Conservation (phyloP, 2,113 vertebrate genomes). For the Datnioides undecimradiatus region DNA sequence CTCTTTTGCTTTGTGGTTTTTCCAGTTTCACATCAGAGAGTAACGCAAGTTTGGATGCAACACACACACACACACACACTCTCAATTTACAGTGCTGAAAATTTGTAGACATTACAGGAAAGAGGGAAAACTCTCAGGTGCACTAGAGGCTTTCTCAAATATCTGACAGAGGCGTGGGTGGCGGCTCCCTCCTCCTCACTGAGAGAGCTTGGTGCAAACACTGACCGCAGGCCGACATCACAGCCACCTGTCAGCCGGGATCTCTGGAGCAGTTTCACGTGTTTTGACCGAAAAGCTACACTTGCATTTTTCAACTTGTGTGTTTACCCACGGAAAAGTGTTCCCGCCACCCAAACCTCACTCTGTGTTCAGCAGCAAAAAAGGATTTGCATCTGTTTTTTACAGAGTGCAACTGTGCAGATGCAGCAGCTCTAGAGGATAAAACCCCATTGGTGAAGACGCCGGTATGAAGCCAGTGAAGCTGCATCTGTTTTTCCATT, state of each 20-base stretch:
- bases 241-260: constrained; percentile 52
- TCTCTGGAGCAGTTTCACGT: constrained; percentile 22
- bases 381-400: not conserved
- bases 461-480: not conserved
- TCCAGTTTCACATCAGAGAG: not conserved
- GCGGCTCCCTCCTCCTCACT: not conserved
- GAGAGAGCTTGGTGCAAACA: constrained; percentile 41
- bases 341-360: not conserved
- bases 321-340: not conserved
- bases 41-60: constrained; percentile 13
- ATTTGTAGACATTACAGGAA: constrained; percentile 43
- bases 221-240: constrained; percentile 14
- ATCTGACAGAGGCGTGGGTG: constrained; percentile 11
- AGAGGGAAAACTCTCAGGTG: constrained; percentile 63
- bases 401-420: not conserved
- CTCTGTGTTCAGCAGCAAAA: not conserved
- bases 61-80: not conserved
- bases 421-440: not conserved
- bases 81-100: not conserved
- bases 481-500: not conserved
- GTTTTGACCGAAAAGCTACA: not conserved
- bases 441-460: not conserved
- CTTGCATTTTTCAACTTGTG: not conserved
- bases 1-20: not conserved
- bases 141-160: constrained; percentile 53